These are phyloP conservation scores for Tragelaphus imberbis DNA, from an alignment of 2,113 vertebrate species.

Conservation along the genomic window DNA sequence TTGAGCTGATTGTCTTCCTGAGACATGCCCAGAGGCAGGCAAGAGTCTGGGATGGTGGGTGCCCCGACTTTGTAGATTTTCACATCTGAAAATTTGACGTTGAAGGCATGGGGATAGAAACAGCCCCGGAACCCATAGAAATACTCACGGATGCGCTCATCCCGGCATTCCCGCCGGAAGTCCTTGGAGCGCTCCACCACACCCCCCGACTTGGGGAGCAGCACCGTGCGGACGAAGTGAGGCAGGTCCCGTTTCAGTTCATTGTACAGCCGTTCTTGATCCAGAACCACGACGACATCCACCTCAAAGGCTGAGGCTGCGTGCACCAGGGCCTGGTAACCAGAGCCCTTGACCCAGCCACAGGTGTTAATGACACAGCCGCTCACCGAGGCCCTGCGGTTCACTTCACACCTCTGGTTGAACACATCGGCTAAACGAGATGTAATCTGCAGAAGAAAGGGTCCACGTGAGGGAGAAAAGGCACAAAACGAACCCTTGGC, in stretches of 20 bases:
- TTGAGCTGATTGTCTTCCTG: slow-evolving; percentile 99
- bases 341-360: slow-evolving; percentile 97
- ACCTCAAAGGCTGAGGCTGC: slow-evolving; percentile 97
- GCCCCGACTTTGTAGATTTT: slow-evolving; percentile 98
- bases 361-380: slow-evolving; percentile 99
- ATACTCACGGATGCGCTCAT: slow-evolving; percentile 95
- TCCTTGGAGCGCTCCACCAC: slow-evolving; percentile 97
- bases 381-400: slow-evolving; percentile 92
- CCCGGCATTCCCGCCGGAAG: slow-evolving; percentile 91
- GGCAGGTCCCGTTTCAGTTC: slow-evolving; percentile 96
- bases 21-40: slow-evolving; percentile 96
- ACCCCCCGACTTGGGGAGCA: slow-evolving; percentile 95
- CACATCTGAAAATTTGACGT: slow-evolving; percentile 96
- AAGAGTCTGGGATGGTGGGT: slow-evolving; percentile 97
- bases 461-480: neutral
- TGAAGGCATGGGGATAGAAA: slow-evolving; percentile 96
- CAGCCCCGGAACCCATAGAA: slow-evolving; percentile 97
- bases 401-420: slow-evolving; percentile 96
- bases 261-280: slow-evolving; percentile 97
- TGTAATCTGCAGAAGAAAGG: slow-evolving; percentile 83
- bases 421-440: slow-evolving; percentile 94
- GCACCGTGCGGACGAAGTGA: slow-evolving; percentile 93
- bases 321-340: slow-evolving; percentile 96
- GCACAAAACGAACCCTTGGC: neutral
- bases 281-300: slow-evolving; percentile 95